These are phyloP conservation scores for Laticauda laticaudata DNA, from an alignment of 2,113 vertebrate genomes.

Conservation along the genomic window DNA sequence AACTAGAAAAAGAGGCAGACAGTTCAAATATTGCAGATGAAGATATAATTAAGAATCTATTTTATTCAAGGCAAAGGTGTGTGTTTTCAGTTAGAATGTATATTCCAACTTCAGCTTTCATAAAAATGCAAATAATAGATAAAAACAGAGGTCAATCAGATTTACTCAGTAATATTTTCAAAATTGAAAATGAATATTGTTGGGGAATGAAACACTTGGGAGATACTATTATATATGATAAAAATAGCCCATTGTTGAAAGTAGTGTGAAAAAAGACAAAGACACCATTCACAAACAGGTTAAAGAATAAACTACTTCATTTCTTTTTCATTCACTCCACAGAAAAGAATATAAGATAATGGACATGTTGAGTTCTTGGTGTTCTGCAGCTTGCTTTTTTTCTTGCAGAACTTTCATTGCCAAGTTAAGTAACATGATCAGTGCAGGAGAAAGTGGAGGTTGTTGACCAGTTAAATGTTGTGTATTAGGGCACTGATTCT, in stretches of 20 bases:
- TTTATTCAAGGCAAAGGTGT: background rate
- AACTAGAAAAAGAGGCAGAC: background rate
- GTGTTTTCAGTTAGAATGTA: background rate
- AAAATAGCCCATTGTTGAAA: background rate
- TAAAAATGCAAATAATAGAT: conserved; percentile 1
- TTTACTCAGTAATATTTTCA: background rate
- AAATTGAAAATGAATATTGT: background rate
- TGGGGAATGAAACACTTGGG: background rate
- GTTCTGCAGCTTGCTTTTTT: background rate
- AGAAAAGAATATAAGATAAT: background rate
- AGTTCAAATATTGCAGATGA: background rate
- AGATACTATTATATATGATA: background rate
- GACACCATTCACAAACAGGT: background rate
- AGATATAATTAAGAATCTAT: background rate
- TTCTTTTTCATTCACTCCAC: background rate
- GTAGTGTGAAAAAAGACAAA: background rate
- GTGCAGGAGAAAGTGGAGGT: background rate
- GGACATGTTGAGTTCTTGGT: background rate
- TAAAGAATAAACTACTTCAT: background rate
- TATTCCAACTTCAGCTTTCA: background rate
- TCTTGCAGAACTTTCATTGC: background rate
- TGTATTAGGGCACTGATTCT: background rate
- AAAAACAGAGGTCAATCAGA: background rate
- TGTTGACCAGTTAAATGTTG: background rate
- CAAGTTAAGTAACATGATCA: background rate